Conservation (phyloP, 2,888 invertebrate genomes). For the Auanema sp. region DNA sequence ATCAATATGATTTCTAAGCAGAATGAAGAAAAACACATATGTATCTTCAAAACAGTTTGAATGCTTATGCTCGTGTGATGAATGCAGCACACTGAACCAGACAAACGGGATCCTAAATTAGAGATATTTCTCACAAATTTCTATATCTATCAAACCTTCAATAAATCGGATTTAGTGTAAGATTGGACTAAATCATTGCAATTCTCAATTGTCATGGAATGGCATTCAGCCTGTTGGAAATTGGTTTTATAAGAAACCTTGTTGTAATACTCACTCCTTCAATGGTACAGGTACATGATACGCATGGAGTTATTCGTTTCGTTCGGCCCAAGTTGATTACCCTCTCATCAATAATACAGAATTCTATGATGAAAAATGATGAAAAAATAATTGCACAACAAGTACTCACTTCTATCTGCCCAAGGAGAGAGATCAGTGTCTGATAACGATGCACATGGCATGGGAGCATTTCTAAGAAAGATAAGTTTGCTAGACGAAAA, state of each 20-base stretch:
- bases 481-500: background rate
- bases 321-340: conserved; percentile 61
- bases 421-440: conserved; percentile 59
- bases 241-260: background rate
- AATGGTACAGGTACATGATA: conserved; percentile 63
- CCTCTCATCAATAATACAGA: conserved; percentile 60
- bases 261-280: conserved; percentile 53
- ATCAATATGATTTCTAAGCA: background rate
- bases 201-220: conserved; percentile 55
- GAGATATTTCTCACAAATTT: conserved; percentile 19
- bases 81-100: conserved; percentile 35
- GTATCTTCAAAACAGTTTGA: background rate
- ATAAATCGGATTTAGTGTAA: conserved; percentile 42
- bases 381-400: background rate
- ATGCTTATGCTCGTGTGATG: background rate
- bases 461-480: conserved; percentile 59
- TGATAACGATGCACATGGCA: conserved; percentile 58
- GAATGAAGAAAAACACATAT: background rate
- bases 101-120: conserved; percentile 37
- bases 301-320: conserved; percentile 61
- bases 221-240: conserved; percentile 55
- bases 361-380: conserved; percentile 44
- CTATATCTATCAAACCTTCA: conserved; percentile 27
- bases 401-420: conserved; percentile 58
- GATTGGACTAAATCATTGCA: conserved; percentile 47